A percentile compares a stretch with the other conserved stretches of the same genome.
These are phyloP conservation scores for Montipora capitata DNA, from an alignment of 92 coral and sea anemone species.

Conservation along the genomic window DNA sequence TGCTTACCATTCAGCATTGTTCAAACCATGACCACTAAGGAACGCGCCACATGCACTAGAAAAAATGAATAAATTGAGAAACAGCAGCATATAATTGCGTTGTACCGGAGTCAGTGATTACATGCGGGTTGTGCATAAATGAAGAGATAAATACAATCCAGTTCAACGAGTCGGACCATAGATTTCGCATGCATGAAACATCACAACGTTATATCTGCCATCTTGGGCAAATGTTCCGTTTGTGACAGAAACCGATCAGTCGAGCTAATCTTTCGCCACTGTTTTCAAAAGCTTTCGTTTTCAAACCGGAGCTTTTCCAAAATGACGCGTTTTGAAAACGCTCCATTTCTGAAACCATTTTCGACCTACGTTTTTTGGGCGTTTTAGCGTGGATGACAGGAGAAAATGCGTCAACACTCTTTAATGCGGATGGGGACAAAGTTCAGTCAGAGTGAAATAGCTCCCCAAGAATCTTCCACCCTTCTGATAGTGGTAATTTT, in stretches of 20 bases:
- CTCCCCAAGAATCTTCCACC: neutral
- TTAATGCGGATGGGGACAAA: neutral
- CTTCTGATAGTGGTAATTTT: neutral
- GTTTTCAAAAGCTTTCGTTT: neutral
- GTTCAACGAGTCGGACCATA: neutral
- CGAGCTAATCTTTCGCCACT: neutral
- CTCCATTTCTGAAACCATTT: neutral
- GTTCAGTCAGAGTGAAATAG: neutral
- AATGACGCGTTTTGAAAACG: neutral
- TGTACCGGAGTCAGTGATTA: neutral
- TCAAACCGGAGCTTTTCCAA: neutral
- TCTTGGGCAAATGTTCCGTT: neutral
- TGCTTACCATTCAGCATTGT: slow-evolving; percentile 10
- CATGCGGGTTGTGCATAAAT: neutral
- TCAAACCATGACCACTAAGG: neutral
- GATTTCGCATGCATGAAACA: neutral
- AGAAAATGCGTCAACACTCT: neutral
- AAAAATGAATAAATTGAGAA: neutral
- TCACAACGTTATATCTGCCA: neutral
- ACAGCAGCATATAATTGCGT: neutral
- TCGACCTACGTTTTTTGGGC: neutral
- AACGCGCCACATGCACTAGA: slow-evolving; percentile 10
- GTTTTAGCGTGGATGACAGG: neutral
- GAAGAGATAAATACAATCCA: neutral
- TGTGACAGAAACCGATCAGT: neutral